phyloP scores from a whole-genome alignment of 2,888 invertebrate genomes.

The Gymnosoma rotundatum region DNA sequence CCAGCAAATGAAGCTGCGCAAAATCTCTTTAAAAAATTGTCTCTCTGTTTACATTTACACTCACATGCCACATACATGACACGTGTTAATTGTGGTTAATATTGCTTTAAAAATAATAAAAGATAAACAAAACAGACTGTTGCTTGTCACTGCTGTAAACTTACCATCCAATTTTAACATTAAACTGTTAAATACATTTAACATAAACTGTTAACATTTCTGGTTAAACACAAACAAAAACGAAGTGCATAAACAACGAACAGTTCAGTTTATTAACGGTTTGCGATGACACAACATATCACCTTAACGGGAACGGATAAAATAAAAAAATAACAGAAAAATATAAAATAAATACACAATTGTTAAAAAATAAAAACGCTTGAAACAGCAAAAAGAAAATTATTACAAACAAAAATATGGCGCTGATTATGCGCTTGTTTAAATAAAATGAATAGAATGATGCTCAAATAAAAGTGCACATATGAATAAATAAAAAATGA shows the following conservation, averaged over 20 bases:
- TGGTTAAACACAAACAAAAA: conserved; percentile 59
- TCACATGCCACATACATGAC: conserved; percentile 28
- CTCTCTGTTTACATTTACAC: conserved; percentile 60
- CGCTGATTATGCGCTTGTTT: conserved; percentile 51
- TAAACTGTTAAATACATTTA: neutral
- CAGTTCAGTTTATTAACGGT: conserved; percentile 60
- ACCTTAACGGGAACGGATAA: conserved; percentile 32
- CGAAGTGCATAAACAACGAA: conserved; percentile 55
- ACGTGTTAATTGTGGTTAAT: conserved; percentile 29
- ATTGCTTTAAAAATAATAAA: neutral
- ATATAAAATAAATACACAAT: conserved; percentile 18
- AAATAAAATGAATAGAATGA: conserved; percentile 49
- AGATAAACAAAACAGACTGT: conserved; percentile 32
- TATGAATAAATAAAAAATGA: conserved; percentile 14
- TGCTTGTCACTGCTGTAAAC: conserved; percentile 56
- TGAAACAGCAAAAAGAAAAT: neutral
- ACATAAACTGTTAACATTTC: neutral
- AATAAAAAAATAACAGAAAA: neutral
- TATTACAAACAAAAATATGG: conserved; percentile 4
- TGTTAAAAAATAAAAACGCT: neutral
- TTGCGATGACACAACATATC: conserved; percentile 42
- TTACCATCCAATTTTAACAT: conserved; percentile 54
- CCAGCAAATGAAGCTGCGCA: neutral
- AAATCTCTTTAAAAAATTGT: neutral
- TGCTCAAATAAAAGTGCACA: conserved; percentile 34